phyloP scores from a whole-genome alignment of 92 coral and sea anemone genomes.

The Umimayanthus kanabou region DNA sequence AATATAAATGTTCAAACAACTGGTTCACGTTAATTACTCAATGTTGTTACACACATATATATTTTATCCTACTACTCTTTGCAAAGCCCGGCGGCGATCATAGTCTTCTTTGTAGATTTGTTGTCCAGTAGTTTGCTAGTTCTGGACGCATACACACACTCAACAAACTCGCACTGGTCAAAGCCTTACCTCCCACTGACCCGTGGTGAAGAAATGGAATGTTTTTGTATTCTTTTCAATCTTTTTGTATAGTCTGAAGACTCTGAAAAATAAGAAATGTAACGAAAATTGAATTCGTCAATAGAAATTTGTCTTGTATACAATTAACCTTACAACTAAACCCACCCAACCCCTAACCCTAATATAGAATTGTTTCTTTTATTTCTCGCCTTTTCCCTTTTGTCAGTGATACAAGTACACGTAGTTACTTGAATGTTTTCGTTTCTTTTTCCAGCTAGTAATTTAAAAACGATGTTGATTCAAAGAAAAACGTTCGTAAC shows the following conservation, averaged over 20 bases:
- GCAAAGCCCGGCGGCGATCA: neutral
- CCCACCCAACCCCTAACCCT: too few relatives aligned
- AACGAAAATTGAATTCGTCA: neutral
- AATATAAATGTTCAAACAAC: too few relatives aligned
- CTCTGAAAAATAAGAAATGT: constrained; percentile 44
- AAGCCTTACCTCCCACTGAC: constrained; percentile 85
- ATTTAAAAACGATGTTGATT: too few relatives aligned
- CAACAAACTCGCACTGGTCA: neutral
- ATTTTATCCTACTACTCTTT: too few relatives aligned
- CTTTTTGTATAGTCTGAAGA: constrained; percentile 87
- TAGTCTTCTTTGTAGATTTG: neutral
- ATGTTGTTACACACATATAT: too few relatives aligned
- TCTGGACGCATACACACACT: neutral
- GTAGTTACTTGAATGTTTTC: too few relatives aligned
- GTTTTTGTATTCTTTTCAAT: constrained; percentile 79
- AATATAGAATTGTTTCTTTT: too few relatives aligned
- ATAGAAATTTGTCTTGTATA: neutral
- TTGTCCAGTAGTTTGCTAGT: neutral
- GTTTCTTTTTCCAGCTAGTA: too few relatives aligned
- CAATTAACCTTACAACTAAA: neutral
- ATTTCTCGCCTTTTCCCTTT: too few relatives aligned
- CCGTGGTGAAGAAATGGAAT: constrained; percentile 80
- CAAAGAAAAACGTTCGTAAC: too few relatives aligned
- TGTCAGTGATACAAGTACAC: too few relatives aligned
- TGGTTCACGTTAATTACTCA: too few relatives aligned